Evolutionary conservation across 2,797 vertebrate species (phyloP), one percentile per base, ranked within the genome.

Genomic region (Microhierax caerulescens): DNA sequence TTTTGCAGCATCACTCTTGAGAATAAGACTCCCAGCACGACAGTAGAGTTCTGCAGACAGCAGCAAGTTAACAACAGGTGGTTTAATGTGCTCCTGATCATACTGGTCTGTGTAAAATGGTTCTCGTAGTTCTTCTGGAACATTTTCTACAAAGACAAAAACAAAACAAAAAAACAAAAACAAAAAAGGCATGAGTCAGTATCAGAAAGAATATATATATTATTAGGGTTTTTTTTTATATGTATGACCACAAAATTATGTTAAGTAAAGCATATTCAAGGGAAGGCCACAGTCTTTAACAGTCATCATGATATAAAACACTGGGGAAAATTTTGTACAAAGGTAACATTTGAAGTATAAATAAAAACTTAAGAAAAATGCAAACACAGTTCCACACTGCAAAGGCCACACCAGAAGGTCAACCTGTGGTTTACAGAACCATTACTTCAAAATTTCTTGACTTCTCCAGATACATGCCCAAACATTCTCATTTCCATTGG

Each of bases 51-150:
- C 99, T 0, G 99, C 99, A 8, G 99, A 99, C 30, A 99, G 98
- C 79, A 99, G 99, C 97, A 99, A 98, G 95, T 98, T 99, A 69
- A 98, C 98, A 92, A 99, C 98, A 2, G 99, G 99, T 13, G 99
- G 99, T 94, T 99, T 99, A 93, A 99, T 98, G 97, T 99, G 99
- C 97, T 99, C 99, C 97, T 99, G 99, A 69, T 99, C 99, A 82
- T 99, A 99, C 97, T 99, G 99, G 97, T 99, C 99, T 11, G 98
- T 99, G 97, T 99, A 99, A 98, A 99, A 99, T 0, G 99, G 99
- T 56, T 99, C 99, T 95, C 97, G 98, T 27, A 99, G 95, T 59
- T 99, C 99, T 95, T 98, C 98, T 10, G 99, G 99, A 97, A 99
- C 98, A 70, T 98, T 99, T 97, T 99, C 99, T 99, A 97, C 27